These are phyloP conservation scores for Xenotilapia caudafasciata DNA, from an alignment of 2,113 vertebrate genomes.

Conservation along the genomic window DNA sequence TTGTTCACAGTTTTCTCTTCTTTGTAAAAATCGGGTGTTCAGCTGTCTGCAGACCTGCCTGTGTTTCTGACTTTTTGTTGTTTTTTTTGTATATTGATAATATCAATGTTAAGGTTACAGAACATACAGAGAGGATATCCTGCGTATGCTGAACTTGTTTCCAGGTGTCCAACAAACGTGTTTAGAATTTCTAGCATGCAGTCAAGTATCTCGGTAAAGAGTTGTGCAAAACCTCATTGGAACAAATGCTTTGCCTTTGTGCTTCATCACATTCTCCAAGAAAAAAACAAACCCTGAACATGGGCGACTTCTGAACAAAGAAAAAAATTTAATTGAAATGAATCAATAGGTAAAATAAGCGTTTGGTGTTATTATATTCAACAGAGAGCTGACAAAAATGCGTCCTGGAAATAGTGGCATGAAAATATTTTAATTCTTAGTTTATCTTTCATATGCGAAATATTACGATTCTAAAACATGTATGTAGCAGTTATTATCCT, in stretches of 20 bases:
- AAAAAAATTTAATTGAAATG: accelerated
- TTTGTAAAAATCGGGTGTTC: neutral
- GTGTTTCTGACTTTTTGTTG: neutral
- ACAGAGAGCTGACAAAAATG: neutral
- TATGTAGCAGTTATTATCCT: neutral
- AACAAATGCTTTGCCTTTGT: neutral
- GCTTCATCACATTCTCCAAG: neutral
- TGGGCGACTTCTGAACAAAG: neutral
- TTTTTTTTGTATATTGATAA: accelerated
- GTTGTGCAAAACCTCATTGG: neutral
- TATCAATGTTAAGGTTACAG: neutral
- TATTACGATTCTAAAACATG: neutral
- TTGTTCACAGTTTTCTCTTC: neutral
- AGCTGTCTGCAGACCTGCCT: neutral
- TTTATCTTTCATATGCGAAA: accelerated
- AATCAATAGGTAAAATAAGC: neutral
- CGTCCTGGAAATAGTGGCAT: neutral
- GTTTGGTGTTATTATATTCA: neutral
- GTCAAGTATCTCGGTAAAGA: neutral
- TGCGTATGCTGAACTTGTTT: accelerated
- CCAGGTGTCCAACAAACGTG: neutral
- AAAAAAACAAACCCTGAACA: neutral
- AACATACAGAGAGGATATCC: neutral
- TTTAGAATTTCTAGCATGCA: neutral
- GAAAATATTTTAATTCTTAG: neutral